Conservation (phyloP, 2,888 invertebrate species). For the Pherbina coryleti region DNA sequence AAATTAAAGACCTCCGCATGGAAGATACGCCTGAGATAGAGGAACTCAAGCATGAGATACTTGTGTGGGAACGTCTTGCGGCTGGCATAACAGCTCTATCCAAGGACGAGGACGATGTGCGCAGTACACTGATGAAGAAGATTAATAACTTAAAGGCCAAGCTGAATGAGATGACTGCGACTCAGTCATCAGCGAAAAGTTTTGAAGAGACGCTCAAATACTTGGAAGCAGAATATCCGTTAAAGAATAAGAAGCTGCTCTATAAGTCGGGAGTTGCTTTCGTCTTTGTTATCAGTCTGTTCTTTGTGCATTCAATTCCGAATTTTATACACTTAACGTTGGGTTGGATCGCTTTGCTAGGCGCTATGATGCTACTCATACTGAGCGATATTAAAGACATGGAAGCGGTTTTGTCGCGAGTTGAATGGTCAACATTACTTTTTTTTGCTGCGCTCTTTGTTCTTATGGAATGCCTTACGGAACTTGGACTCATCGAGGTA, state of each 20-base stretch:
- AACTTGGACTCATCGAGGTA: conserved; percentile 83
- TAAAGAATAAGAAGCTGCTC: conserved; percentile 79
- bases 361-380: conserved; percentile 82
- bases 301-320: conserved; percentile 85
- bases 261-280: conserved; percentile 81
- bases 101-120: conserved; percentile 83
- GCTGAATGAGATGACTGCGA: conserved; percentile 72
- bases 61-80: conserved; percentile 83
- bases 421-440: conserved; percentile 91
- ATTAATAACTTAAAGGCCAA: conserved; percentile 75
- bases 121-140: conserved; percentile 79
- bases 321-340: conserved; percentile 78
- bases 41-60: conserved; percentile 82
- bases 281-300: conserved; percentile 79
- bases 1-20: conserved; percentile 76
- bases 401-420: conserved; percentile 82
- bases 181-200: conserved; percentile 69
- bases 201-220: conserved; percentile 74
- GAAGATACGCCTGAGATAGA: conserved; percentile 75
- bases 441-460: conserved; percentile 91
- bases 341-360: conserved; percentile 88
- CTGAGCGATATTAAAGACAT: conserved; percentile 82
- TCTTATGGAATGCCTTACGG: conserved; percentile 88
- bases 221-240: conserved; percentile 79
- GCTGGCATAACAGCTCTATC: conserved; percentile 82